These are phyloP conservation scores for Liolophura sinensis DNA, from an alignment of 1,140 invertebrate species.

Conservation along the genomic window DNA sequence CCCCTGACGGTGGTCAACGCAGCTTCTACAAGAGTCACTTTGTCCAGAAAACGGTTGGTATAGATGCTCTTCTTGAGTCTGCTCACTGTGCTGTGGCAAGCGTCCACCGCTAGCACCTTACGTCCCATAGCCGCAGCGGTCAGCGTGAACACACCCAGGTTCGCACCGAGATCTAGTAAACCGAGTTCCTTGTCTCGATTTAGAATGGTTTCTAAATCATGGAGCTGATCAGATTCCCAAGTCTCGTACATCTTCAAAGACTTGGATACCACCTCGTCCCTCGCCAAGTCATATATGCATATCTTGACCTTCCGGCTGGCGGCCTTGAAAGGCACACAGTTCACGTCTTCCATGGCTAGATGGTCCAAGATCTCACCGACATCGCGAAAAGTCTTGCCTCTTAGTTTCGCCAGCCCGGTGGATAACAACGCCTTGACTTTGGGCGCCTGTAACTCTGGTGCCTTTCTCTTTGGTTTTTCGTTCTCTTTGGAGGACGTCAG, in stretches of 20 bases:
- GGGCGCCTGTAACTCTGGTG: too few species aligned
- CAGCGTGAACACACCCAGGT: conserved; percentile 11
- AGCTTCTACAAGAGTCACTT: neutral
- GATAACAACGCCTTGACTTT: too few species aligned
- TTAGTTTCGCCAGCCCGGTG: too few species aligned
- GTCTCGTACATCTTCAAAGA: neutral
- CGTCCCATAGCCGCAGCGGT: conserved; percentile 8
- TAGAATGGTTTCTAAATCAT: conserved; percentile 1
- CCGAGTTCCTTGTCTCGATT: conserved; percentile 2
- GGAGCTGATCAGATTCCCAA: conserved; percentile 7
- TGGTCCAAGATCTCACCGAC: too few species aligned
- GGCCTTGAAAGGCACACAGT: too few species aligned
- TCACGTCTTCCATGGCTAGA: too few species aligned
- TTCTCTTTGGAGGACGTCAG: too few species aligned
- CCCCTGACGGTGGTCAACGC: conserved; percentile 3
- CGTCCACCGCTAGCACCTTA: conserved; percentile 12
- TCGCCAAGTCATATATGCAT: conserved; percentile 1
- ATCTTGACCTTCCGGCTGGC: neutral
- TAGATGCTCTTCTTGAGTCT: neutral
- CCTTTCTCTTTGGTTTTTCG: too few species aligned
- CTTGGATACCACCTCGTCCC: conserved; percentile 3
- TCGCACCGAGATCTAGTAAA: conserved; percentile 11
- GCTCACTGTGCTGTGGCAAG: neutral
- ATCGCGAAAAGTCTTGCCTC: too few species aligned
- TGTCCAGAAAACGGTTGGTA: neutral